phyloP scores from a whole-genome alignment of 2,113 vertebrate genomes.

The Odontophorus gujanensis region DNA sequence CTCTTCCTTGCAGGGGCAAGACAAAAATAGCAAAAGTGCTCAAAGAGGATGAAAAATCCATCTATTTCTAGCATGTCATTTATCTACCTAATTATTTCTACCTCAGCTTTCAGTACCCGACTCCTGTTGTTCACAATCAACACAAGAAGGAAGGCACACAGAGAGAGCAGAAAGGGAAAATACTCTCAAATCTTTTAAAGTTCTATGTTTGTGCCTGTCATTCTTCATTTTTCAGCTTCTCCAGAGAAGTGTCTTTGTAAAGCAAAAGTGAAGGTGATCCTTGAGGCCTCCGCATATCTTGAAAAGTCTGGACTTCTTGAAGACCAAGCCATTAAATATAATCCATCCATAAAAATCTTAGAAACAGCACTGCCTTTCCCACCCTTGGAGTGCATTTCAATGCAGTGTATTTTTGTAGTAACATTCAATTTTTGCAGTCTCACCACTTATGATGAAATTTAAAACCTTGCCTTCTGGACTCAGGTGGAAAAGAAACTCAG shows the following conservation, averaged over 20 bases:
- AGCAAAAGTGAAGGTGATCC: background rate
- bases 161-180: background rate
- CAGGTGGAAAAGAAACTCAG: background rate
- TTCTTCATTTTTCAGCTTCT: background rate
- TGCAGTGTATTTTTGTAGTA: background rate
- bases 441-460: background rate
- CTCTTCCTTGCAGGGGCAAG: background rate
- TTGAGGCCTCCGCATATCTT: background rate
- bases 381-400: background rate
- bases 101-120: background rate
- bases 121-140: background rate
- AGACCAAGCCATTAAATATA: background rate
- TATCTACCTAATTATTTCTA: background rate
- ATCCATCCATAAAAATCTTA: background rate
- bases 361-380: background rate
- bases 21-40: background rate
- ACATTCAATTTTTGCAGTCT: background rate
- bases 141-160: background rate
- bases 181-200: background rate
- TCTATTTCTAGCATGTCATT: accelerated
- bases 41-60: background rate
- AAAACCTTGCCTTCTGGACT: background rate
- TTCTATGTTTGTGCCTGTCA: background rate
- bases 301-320: background rate
- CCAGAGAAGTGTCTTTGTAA: accelerated